Percentiles rank a stretch among this genome's conserved stretches.
phyloP scores from a whole-genome alignment of 2,797 vertebrate species.

The Phrynocephalus guinanensis region DNA sequence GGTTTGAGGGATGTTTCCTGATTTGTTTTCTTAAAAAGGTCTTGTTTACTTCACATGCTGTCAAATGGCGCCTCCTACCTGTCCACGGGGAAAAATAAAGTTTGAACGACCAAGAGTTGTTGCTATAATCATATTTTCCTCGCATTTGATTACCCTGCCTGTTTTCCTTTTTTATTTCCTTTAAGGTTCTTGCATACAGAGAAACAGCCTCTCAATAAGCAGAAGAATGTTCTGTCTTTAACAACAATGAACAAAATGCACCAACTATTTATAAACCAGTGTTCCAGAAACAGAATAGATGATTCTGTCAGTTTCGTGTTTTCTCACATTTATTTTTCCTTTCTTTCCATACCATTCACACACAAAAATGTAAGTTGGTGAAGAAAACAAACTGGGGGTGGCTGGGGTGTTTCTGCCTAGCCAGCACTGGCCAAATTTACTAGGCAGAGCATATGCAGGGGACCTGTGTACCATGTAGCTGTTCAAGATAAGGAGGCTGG shows the following conservation, averaged over 20 bases:
- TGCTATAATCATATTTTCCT: neutral
- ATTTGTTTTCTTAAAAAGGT: neutral
- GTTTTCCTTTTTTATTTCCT: neutral
- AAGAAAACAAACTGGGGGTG: neutral
- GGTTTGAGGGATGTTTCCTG: neutral
- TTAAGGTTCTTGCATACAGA: neutral
- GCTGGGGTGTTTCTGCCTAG: neutral
- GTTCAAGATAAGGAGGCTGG: neutral
- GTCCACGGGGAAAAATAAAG: conserved; percentile 34
- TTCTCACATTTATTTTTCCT: neutral
- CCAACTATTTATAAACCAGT: neutral
- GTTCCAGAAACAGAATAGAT: neutral
- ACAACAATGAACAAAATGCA: too few species aligned
- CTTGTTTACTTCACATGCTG: conserved; percentile 73
- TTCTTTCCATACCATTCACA: neutral
- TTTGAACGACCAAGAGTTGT: neutral
- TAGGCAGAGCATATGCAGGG: neutral
- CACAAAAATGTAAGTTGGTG: neutral
- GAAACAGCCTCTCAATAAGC: neutral
- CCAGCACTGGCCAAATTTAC: neutral
- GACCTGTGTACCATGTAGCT: neutral
- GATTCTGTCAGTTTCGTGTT: neutral
- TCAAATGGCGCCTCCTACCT: conserved; percentile 89
- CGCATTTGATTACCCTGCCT: neutral
- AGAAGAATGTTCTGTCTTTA: neutral